Evolutionary conservation across 2,888 invertebrate species (phyloP).

Genomic region (Brachyptera risi): DNA sequence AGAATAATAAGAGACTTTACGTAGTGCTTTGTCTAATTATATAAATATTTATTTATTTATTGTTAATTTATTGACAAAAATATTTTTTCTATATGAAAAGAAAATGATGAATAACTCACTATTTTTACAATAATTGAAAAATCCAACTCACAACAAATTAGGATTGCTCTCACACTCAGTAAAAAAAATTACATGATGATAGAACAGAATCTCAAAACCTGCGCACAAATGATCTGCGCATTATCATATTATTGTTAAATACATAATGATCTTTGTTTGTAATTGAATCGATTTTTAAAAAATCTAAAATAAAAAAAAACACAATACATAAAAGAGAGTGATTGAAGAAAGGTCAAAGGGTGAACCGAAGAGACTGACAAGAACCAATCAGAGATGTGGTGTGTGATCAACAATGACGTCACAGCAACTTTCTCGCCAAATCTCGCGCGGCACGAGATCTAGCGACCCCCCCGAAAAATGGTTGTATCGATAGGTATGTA

Average conservation of each 20-base stretch:
- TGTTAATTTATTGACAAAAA: slow-evolving; percentile 28
- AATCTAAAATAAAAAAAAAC: background rate
- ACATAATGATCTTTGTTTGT: too few species aligned
- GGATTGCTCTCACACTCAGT: too few species aligned
- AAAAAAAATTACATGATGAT: background rate
- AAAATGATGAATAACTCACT: background rate
- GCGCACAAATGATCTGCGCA: background rate
- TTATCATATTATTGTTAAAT: background rate
- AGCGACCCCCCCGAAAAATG: background rate
- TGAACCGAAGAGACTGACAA: background rate
- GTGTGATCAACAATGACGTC: background rate
- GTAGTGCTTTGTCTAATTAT: slow-evolving; percentile 14
- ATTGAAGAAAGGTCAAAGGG: background rate
- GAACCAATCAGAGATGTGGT: background rate
- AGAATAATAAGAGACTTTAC: too few species aligned
- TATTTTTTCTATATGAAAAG: slow-evolving; percentile 10
- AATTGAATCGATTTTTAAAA: background rate
- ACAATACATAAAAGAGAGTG: background rate
- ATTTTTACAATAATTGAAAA: background rate
- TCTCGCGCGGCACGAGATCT: background rate
- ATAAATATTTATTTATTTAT: slow-evolving; percentile 27
- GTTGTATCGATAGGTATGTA: slow-evolving; percentile 7
- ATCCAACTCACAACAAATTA: slow-evolving; percentile 9
- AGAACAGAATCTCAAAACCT: background rate
- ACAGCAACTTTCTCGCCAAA: background rate